Conservation (phyloP, 2,797 vertebrate genomes). For the Trichosurus vulpecula region DNA sequence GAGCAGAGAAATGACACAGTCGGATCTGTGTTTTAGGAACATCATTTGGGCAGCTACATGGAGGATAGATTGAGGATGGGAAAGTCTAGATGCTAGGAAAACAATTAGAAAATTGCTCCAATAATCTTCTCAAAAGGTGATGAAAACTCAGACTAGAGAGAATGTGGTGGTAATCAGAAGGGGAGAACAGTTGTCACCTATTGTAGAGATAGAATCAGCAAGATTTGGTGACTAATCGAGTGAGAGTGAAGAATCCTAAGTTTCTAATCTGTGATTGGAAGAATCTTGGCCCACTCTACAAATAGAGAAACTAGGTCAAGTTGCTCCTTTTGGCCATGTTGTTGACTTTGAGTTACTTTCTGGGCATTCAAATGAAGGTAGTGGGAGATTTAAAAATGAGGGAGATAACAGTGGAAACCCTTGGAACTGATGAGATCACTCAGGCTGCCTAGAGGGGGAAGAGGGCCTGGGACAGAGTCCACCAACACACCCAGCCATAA, state of each 20-base stretch:
- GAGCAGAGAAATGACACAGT: neutral
- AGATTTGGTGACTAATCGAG: neutral
- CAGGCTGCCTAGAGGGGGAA: neutral
- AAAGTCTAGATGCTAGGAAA: neutral
- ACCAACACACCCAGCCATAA: neutral
- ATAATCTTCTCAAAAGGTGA: neutral
- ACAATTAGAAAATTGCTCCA: neutral
- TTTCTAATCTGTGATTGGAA: neutral
- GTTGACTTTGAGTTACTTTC: neutral
- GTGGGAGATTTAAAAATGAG: neutral
- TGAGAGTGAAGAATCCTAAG: neutral
- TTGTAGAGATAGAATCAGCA: neutral
- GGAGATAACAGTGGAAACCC: neutral
- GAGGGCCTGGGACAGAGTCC: neutral
- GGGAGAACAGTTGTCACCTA: neutral
- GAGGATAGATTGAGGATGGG: neutral
- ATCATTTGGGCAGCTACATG: neutral
- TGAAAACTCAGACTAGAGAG: neutral
- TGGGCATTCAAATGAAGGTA: neutral
- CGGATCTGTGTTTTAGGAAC: neutral
- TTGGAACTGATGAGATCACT: neutral
- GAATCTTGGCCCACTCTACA: neutral
- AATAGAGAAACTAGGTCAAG: neutral
- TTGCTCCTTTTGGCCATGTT: neutral
- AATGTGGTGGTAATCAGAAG: neutral